Conservation (phyloP, 1,140 invertebrate genomes). For the Solenopsis fugax region DNA sequence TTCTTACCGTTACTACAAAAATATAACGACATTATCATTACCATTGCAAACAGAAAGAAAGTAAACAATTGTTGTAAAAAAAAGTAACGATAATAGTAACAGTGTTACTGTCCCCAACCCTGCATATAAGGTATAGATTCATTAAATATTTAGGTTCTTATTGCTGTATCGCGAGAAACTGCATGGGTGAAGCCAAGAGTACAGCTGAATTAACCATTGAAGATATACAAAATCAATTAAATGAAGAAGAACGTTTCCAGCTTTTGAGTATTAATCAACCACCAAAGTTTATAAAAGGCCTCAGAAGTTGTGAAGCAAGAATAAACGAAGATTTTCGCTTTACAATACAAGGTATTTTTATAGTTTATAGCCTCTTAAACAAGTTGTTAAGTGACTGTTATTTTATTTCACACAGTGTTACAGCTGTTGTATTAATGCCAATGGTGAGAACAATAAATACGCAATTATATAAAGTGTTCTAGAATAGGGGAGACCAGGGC, state of each 20-base stretch:
- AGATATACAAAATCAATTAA: slow-evolving; percentile 95
- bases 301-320: slow-evolving; percentile 93
- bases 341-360: slow-evolving; percentile 90
- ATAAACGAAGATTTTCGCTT: slow-evolving; percentile 92
- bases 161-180: slow-evolving; percentile 96
- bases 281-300: slow-evolving; percentile 92
- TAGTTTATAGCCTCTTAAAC: background rate
- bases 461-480: too few relatives aligned
- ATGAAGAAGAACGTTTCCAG: slow-evolving; percentile 93
- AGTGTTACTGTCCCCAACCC: too few relatives aligned
- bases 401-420: background rate
- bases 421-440: too few relatives aligned
- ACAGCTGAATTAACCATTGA: slow-evolving; percentile 95
- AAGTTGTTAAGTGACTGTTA: background rate
- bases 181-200: slow-evolving; percentile 96
- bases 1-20: too few relatives aligned
- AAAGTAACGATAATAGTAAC: too few relatives aligned
- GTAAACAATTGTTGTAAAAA: too few relatives aligned
- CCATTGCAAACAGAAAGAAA: too few relatives aligned
- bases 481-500: too few relatives aligned
- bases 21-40: too few relatives aligned
- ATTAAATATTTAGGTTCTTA: slow-evolving; percentile 90
- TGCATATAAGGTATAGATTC: background rate
- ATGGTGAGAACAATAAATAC: too few relatives aligned
- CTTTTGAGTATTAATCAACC: slow-evolving; percentile 92